These are phyloP conservation scores for Poecilia gillii DNA, from an alignment of 2,797 vertebrate species.

Conservation along the genomic window DNA sequence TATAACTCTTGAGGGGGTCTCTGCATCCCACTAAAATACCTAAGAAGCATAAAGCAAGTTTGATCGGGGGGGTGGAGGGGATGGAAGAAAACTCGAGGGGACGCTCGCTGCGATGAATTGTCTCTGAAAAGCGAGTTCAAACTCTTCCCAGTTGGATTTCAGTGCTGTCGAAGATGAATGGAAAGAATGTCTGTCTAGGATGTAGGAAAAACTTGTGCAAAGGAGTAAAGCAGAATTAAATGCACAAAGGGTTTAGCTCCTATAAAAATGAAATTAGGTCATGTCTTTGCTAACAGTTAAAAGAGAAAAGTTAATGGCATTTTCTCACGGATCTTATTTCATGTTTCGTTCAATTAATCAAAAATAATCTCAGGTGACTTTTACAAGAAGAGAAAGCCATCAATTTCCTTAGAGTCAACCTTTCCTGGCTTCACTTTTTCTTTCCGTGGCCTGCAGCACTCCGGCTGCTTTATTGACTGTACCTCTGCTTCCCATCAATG, in stretches of 20 bases:
- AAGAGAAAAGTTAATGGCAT: slow-evolving; percentile 13
- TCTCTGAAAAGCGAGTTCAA: slow-evolving; percentile 21
- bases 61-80: slow-evolving; percentile 7
- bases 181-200: slow-evolving; percentile 24
- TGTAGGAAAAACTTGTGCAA: slow-evolving; percentile 30
- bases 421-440: slow-evolving; percentile 1
- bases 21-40: slow-evolving; percentile 14
- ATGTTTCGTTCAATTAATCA: slow-evolving; percentile 15
- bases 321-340: slow-evolving; percentile 21
- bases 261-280: slow-evolving; percentile 21
- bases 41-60: slow-evolving; percentile 10
- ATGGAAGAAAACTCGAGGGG: not conserved
- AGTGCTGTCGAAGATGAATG: slow-evolving; percentile 26
- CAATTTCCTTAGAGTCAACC: not conserved
- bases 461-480: slow-evolving; percentile 5
- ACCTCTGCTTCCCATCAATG: slow-evolving; percentile 41
- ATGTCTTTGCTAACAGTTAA: slow-evolving; percentile 17
- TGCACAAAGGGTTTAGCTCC: slow-evolving; percentile 18
- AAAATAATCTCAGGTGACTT: slow-evolving; percentile 11
- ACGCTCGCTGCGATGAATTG: slow-evolving; percentile 3
- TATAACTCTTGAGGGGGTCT: not conserved
- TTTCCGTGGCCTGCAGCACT: slow-evolving; percentile 7
- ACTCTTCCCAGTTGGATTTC: slow-evolving; percentile 33
- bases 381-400: slow-evolving; percentile 5
- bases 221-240: slow-evolving; percentile 19